These are phyloP conservation scores for Anaspis maculata DNA, from an alignment of 2,888 invertebrate genomes.

Conservation along the genomic window DNA sequence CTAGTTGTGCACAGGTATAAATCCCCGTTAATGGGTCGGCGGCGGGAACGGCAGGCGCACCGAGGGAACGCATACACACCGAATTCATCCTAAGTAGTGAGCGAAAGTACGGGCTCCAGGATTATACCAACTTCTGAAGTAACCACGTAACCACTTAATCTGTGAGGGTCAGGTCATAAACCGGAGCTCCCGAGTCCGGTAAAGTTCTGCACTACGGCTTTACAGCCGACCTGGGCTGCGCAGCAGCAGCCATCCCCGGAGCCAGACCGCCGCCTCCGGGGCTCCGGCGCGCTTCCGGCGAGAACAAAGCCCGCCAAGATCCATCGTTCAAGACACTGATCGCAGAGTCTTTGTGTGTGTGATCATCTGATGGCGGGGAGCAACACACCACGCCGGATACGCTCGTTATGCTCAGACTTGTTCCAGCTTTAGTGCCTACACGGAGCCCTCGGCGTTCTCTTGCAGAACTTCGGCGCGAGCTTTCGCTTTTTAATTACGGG, in stretches of 20 bases:
- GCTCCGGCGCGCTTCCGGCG: conserved; percentile 12
- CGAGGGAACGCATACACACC: conserved; percentile 2
- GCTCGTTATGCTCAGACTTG: no score
- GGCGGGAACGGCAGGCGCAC: neutral
- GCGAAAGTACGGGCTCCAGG: conserved; percentile 9
- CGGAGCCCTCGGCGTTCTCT: no score
- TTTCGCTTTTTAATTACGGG: no score
- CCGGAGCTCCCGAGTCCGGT: conserved; percentile 33
- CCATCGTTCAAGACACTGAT: conserved; percentile 15
- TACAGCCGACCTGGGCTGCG: conserved; percentile 26
- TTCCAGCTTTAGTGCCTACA: no score
- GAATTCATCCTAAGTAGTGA: conserved; percentile 9
- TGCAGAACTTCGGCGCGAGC: no score
- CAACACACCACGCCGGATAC: no score
- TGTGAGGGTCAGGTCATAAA: conserved; percentile 40
- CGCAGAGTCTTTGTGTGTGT: no score
- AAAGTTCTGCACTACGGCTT: conserved; percentile 29
- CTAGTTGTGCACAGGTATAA: conserved; percentile 14
- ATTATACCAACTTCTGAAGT: conserved; percentile 38
- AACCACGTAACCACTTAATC: conserved; percentile 41
- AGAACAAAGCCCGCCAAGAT: conserved; percentile 15
- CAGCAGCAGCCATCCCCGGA: conserved; percentile 13
- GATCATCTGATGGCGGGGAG: no score
- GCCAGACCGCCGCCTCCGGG: no score
- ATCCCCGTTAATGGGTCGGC: conserved; percentile 14